phyloP scores from a whole-genome alignment of 2,113 vertebrate genomes.

The Rhinolophus ferrumequinum region DNA sequence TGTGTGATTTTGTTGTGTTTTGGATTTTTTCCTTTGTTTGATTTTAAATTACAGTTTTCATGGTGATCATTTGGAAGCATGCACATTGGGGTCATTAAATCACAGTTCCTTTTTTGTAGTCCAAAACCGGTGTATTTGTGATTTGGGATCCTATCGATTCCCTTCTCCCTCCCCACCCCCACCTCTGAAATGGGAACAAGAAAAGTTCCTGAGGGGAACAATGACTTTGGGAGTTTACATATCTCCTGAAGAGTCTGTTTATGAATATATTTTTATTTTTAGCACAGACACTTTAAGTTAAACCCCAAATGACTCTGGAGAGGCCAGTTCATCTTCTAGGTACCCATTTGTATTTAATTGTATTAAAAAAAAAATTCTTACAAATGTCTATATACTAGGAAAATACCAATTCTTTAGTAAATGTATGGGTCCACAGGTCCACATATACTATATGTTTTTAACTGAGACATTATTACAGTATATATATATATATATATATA shows the following conservation, averaged over 20 bases:
- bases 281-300: slow-evolving; percentile 4
- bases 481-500: slow-evolving; percentile 81
- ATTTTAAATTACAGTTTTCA: slow-evolving; percentile 72
- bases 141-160: slow-evolving; percentile 53
- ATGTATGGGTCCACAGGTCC: slow-evolving; percentile 76
- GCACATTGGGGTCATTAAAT: slow-evolving; percentile 80
- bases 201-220: not conserved
- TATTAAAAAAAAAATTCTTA: not conserved
- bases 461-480: slow-evolving; percentile 79
- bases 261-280: not conserved
- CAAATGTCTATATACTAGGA: not conserved
- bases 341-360: slow-evolving; percentile 20
- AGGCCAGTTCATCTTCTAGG: slow-evolving; percentile 11
- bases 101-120: slow-evolving; percentile 79
- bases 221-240: not conserved
- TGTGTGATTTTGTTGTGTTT: slow-evolving; percentile 75
- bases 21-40: slow-evolving; percentile 61
- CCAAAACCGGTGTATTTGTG: not conserved
- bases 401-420: slow-evolving; percentile 1
- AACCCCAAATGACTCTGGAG: slow-evolving; percentile 41
- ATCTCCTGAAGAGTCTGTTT: slow-evolving; percentile 11
- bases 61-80: slow-evolving; percentile 78
- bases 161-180: not conserved
- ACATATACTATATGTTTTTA: slow-evolving; percentile 82
- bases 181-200: not conserved